Evolutionary conservation across 2,888 invertebrate genomes (phyloP).

Genomic region (Brachypalpus laphriformis): DNA sequence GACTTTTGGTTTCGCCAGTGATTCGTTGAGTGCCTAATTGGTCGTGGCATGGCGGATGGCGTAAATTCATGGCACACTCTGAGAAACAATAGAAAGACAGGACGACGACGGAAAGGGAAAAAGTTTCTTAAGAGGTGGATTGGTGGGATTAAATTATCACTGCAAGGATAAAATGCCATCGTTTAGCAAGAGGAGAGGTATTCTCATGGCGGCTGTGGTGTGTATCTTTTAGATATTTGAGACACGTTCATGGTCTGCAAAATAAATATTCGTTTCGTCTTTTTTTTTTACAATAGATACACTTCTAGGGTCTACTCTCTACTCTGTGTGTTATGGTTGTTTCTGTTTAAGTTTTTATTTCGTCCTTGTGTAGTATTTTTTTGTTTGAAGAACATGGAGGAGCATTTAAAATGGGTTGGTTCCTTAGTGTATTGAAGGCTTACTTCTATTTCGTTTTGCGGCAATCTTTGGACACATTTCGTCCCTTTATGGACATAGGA

Average conservation of each 20-base stretch:
- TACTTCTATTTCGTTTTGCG: slow-evolving; percentile 1
- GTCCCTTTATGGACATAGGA: slow-evolving; percentile 56
- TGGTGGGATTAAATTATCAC: slow-evolving; percentile 72
- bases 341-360: slow-evolving; percentile 43
- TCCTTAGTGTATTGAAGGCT: slow-evolving; percentile 46
- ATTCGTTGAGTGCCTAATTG: slow-evolving; percentile 72
- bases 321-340: slow-evolving; percentile 36
- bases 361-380: slow-evolving; percentile 20
- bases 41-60: slow-evolving; percentile 41
- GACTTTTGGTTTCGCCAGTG: slow-evolving; percentile 60
- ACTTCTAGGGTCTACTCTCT: slow-evolving; percentile 9
- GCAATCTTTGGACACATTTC: slow-evolving; percentile 59
- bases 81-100: slow-evolving; percentile 40
- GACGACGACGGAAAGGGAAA: neutral
- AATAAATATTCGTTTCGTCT: slow-evolving; percentile 66
- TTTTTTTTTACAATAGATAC: slow-evolving; percentile 9
- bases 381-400: slow-evolving; percentile 4
- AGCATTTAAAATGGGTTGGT: slow-evolving; percentile 61
- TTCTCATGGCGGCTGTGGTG: slow-evolving; percentile 42
- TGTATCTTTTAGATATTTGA: slow-evolving; percentile 68
- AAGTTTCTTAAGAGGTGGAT: slow-evolving; percentile 51
- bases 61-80: slow-evolving; percentile 59
- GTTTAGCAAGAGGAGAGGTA: slow-evolving; percentile 53
- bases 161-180: slow-evolving; percentile 72
- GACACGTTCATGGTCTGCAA: slow-evolving; percentile 71